Evolutionary conservation across 2,797 vertebrate species (phyloP), one percentile per base, ranked within the genome.

Genomic region (Pristis pectinata): DNA sequence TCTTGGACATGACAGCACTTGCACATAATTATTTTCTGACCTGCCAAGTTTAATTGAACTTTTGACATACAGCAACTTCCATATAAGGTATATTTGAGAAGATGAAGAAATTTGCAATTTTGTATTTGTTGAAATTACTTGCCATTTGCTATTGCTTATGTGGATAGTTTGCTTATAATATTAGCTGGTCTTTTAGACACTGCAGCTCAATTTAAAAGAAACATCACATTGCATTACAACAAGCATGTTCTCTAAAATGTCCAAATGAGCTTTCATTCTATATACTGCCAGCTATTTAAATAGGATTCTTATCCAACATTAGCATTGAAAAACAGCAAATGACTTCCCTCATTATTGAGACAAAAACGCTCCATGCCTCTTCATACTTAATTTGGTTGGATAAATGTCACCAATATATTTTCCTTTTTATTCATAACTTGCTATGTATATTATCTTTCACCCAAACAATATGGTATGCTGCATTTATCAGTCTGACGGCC

Each of bases 201-300:
- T 30, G 24, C 27, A 34, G 27, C 30, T 76, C 70, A 76, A n/a
- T 64, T 59, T 64, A 44, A 74, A 74, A 37, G 61, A 49, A 41
- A 53, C 44, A 93, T 74, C 67, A 93, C 91, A 93, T 30, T 93
- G 27, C 44, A 93, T 72, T 93, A 49, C 70, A 72, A 30, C 5
- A 9, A 72, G 11, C 64, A 72, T 70, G 41, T 74, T 91, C 87
- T 64, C 7, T 11, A 94, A 74, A 30, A 74, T 76, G 70, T 94
- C 76, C 44, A 94, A n/a, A 76, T 94, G 70, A 53, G 22, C 44
- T 70, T 13, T n/a, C 13, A 49, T 15, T 94, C 92, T 67, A 74
- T 17, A 67, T 74, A 93, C 70, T 49, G 6, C n/a, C 70, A 72
- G 4, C 27, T 67, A 34, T n/a, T 94, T 53, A 76, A 49, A 8